Conservation (phyloP, 1,140 invertebrate genomes). For the Thalassaphorura encarpata region DNA sequence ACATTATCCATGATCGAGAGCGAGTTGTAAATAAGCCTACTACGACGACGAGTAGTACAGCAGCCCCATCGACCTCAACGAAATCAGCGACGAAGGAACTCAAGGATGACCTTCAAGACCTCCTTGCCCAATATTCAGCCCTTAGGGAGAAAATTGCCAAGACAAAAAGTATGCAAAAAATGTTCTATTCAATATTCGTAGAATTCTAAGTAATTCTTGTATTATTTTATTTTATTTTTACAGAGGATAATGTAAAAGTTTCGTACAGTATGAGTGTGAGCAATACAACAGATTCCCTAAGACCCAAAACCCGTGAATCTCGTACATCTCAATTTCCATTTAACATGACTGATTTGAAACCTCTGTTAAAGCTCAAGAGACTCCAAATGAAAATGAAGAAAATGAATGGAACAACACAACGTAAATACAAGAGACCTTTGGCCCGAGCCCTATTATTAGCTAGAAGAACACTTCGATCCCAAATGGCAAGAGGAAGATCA, state of each 20-base stretch:
- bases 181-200: too few species aligned
- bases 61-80: too few species aligned
- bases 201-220: background rate
- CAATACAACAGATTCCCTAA: conserved; percentile 3
- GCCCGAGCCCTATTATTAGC: background rate
- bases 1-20: background rate
- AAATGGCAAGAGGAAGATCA: too few species aligned
- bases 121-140: conserved; percentile 27
- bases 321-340: background rate
- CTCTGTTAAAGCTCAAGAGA: background rate
- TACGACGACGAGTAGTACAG: conserved; percentile 6
- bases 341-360: conserved; percentile 4
- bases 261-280: conserved; percentile 4
- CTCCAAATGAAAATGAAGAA: background rate
- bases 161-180: conserved; percentile 13
- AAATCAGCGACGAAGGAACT: conserved; percentile 11
- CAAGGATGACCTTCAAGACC: conserved; percentile 23
- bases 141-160: conserved; percentile 30
- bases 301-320: conserved; percentile 16
- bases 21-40: background rate
- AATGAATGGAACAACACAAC: background rate
- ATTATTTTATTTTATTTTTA: conserved; percentile 1
- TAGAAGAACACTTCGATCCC: too few species aligned
- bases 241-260: conserved; percentile 7
- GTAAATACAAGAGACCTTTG: conserved; percentile 1